Percentiles rank a stretch among this genome's conserved stretches.
Conservation (phyloP, 2,113 vertebrate species). For the Dicerorhinus sumatrensis region DNA sequence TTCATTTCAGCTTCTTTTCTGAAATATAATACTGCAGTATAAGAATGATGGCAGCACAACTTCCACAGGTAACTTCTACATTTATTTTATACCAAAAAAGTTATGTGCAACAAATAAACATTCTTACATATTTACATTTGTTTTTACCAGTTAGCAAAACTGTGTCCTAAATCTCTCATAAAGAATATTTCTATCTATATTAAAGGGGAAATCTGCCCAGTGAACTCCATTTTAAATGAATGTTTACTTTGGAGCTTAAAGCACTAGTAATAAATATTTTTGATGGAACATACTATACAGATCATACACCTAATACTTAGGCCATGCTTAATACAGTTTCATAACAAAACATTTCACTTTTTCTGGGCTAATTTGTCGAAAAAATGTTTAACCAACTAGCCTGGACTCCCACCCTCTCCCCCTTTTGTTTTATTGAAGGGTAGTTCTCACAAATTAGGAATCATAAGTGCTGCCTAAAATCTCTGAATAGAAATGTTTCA, state of each 20-base stretch:
- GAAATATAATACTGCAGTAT: conserved; percentile 64
- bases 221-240: conserved; percentile 79
- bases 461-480: conserved; percentile 71
- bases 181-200: conserved; percentile 81
- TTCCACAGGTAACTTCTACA: conserved; percentile 89
- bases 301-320: conserved; percentile 86
- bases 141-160: conserved; percentile 88
- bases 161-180: conserved; percentile 84
- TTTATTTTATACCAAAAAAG: conserved; percentile 93
- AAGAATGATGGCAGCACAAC: conserved; percentile 86
- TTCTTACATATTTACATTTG: conserved; percentile 91
- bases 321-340: conserved; percentile 87
- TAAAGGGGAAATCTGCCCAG: conserved; percentile 85
- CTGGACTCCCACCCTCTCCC: conserved; percentile 22
- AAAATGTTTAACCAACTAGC: neutral
- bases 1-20: conserved; percentile 73
- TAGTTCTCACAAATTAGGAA: conserved; percentile 56
- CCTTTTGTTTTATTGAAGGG: conserved; percentile 44
- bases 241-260: conserved; percentile 84
- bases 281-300: conserved; percentile 85
- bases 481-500: neutral
- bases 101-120: conserved; percentile 93
- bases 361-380: conserved; percentile 73
- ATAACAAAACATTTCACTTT: conserved; percentile 81
- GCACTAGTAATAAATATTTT: conserved; percentile 85